Evolutionary conservation across 2,113 vertebrate species (phyloP).

Genomic region (Myxocyprinus asiaticus): DNA sequence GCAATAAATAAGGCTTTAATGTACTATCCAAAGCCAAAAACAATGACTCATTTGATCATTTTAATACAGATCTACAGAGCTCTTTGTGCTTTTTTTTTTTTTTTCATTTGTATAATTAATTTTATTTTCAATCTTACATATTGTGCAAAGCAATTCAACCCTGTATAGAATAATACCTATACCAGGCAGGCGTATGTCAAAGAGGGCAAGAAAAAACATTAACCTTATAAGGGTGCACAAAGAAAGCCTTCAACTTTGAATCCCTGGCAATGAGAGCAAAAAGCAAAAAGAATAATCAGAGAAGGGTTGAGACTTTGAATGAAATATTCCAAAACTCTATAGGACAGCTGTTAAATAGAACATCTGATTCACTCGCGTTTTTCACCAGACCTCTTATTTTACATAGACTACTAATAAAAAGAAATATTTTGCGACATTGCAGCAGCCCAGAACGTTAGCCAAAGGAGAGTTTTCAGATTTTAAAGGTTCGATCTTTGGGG

Average conservation of each 20-base stretch:
- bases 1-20: not conserved
- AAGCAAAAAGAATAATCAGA: constrained; percentile 31
- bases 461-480: no score
- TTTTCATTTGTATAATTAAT: not conserved
- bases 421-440: no score
- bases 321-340: no score
- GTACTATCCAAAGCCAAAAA: not conserved
- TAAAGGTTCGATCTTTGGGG: no score
- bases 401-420: no score
- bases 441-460: no score
- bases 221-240: constrained; percentile 17
- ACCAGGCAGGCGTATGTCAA: not conserved
- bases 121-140: not conserved
- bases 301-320: constrained; percentile 24
- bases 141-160: not conserved
- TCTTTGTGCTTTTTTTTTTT: not conserved
- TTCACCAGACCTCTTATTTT: no score
- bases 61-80: no score
- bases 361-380: no score
- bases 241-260: not conserved
- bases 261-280: not conserved
- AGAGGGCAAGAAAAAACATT: not conserved
- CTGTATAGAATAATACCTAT: not conserved
- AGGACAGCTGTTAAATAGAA: no score
- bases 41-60: not conserved